These are phyloP conservation scores for Linyphia triangularis DNA, from an alignment of 2,888 invertebrate genomes.

Conservation along the genomic window DNA sequence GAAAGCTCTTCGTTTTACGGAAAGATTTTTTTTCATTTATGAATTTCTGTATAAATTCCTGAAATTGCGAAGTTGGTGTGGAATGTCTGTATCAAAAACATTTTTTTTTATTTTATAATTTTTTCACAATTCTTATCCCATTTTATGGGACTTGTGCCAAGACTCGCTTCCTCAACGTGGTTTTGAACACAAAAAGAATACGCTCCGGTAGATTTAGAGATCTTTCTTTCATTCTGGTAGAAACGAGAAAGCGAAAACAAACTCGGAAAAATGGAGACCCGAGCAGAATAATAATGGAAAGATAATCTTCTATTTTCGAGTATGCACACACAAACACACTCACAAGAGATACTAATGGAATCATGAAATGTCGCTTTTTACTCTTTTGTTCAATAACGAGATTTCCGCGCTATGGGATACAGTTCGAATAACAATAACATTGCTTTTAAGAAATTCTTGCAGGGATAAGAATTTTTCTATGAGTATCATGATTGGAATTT, in stretches of 20 bases:
- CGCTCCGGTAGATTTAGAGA: background rate
- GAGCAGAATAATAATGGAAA: background rate
- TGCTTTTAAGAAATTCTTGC: no score
- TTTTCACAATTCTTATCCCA: background rate
- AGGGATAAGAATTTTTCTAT: no score
- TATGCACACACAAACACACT: no score
- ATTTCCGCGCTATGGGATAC: no score
- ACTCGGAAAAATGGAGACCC: background rate
- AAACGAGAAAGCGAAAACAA: background rate
- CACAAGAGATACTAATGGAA: no score
- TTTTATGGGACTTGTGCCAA: background rate
- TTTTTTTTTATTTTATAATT: background rate
- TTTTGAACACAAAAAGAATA: background rate
- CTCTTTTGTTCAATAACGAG: no score
- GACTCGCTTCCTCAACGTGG: background rate
- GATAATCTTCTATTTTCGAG: background rate
- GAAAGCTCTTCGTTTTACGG: background rate
- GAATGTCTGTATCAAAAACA: conserved; percentile 5
- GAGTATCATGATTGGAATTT: no score
- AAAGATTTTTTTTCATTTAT: background rate
- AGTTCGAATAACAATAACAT: no score
- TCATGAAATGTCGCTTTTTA: no score
- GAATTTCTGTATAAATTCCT: background rate
- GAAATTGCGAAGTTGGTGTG: background rate
- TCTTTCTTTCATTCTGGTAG: background rate